Evolutionary conservation across 2,113 vertebrate species (phyloP).

Genomic region (Pituophis catenifer): DNA sequence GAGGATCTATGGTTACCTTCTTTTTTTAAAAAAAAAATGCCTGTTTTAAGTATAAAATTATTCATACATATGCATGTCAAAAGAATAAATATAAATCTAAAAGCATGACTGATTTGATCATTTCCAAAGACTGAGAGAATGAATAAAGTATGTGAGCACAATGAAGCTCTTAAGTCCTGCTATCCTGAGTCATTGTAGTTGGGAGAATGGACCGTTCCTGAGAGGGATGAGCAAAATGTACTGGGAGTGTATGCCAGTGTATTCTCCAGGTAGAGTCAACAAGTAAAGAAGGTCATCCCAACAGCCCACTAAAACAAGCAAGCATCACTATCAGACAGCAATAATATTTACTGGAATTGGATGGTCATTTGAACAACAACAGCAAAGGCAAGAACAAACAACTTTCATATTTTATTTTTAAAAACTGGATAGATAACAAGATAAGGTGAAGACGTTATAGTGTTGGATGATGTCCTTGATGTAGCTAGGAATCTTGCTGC

Average conservation of each 20-base stretch:
- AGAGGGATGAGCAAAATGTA: not conserved
- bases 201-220: not conserved
- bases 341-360: not conserved
- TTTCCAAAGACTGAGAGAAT: not conserved
- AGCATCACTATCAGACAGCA: not conserved
- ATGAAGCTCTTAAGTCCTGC: not conserved
- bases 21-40: not conserved
- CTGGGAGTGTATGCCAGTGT: not conserved
- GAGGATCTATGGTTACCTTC: not conserved
- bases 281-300: not conserved
- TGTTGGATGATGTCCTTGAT: not conserved
- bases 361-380: not conserved
- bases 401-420: not conserved
- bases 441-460: not conserved
- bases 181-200: not conserved
- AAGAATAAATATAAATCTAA: not conserved
- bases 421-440: not conserved
- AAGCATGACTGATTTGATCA: not conserved
- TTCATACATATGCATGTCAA: not conserved
- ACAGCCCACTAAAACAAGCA: not conserved
- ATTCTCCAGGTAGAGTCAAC: not conserved
- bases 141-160: not conserved
- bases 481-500: not conserved
- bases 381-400: not conserved
- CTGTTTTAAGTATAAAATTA: not conserved